Evolutionary conservation across 92 coral and sea anemone species (phyloP).

Genomic region (Zoanthus gigantus): DNA sequence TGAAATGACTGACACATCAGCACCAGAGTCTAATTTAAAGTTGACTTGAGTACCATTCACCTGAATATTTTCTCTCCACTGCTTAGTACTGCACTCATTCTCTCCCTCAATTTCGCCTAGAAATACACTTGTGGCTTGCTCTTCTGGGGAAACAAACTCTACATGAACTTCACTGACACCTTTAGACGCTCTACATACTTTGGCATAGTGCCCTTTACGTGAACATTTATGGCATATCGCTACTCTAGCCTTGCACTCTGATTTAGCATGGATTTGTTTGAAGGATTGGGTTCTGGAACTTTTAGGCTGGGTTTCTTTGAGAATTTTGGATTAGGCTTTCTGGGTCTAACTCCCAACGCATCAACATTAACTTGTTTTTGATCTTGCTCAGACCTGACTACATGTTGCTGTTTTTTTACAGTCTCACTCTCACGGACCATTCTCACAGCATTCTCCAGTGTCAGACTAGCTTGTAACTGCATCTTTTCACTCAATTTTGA

Average conservation of each 20-base stretch:
- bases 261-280: constrained; percentile 20
- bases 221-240: constrained; percentile 21
- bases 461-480: constrained; percentile 61
- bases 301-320: constrained; percentile 19
- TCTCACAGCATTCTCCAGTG: constrained; percentile 61
- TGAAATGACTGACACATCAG: constrained; percentile 36
- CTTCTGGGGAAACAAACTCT: constrained; percentile 14
- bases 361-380: constrained; percentile 27
- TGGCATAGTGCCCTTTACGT: constrained; percentile 24
- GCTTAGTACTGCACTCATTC: constrained; percentile 20
- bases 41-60: constrained; percentile 35
- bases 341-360: constrained; percentile 19
- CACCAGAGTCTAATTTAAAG: constrained; percentile 40
- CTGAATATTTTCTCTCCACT: constrained; percentile 28
- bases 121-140: constrained; percentile 16
- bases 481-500: constrained; percentile 51
- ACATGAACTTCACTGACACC: constrained; percentile 24
- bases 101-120: constrained; percentile 26
- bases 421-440: constrained; percentile 49
- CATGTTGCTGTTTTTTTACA: constrained; percentile 51
- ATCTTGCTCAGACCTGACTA: constrained; percentile 38
- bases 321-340: constrained; percentile 33
- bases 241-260: constrained; percentile 19
- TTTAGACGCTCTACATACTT: constrained; percentile 19
- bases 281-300: constrained; percentile 7